Conservation (phyloP, 2,888 invertebrate species). For the Oxytorus armatus region DNA sequence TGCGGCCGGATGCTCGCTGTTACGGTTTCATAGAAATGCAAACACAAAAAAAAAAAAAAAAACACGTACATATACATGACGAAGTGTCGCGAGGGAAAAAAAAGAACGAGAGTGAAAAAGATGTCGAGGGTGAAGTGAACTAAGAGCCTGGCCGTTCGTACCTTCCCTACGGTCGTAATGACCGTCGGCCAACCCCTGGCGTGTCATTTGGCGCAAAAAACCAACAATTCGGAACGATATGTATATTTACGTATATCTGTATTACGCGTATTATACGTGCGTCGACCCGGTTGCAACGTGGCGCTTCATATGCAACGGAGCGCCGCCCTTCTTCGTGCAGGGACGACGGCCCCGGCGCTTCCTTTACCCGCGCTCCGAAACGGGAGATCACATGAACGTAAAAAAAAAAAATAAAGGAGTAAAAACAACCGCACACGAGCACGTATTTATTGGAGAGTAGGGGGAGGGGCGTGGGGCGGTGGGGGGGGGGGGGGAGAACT, state of each 20-base stretch:
- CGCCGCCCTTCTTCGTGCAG: slow-evolving; percentile 56
- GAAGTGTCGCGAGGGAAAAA: slow-evolving; percentile 39
- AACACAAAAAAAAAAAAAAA: slow-evolving; percentile 72
- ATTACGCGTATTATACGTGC: background rate
- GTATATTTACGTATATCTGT: background rate
- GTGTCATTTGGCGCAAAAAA: slow-evolving; percentile 72
- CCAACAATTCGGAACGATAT: slow-evolving; percentile 71
- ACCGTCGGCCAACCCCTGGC: slow-evolving; percentile 66
- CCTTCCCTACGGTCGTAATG: slow-evolving; percentile 66
- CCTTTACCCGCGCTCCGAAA: slow-evolving; percentile 41
- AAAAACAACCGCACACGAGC: slow-evolving; percentile 32
- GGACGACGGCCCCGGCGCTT: slow-evolving; percentile 42
- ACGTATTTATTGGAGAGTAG: slow-evolving; percentile 33
- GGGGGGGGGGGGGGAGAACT: background rate
- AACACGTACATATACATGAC: slow-evolving; percentile 28
- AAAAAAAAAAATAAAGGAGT: slow-evolving; percentile 5
- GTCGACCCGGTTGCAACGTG: slow-evolving; percentile 38
- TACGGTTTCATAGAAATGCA: slow-evolving; percentile 81
- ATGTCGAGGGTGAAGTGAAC: slow-evolving; percentile 38
- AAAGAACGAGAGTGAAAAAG: slow-evolving; percentile 42
- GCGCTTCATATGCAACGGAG: slow-evolving; percentile 48
- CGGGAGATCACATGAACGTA: slow-evolving; percentile 15
- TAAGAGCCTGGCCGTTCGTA: slow-evolving; percentile 51
- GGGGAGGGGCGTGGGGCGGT: background rate
- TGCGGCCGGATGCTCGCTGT: slow-evolving; percentile 76